phyloP scores from a whole-genome alignment of 1,140 invertebrate genomes.

The Onthophagus taurus region DNA sequence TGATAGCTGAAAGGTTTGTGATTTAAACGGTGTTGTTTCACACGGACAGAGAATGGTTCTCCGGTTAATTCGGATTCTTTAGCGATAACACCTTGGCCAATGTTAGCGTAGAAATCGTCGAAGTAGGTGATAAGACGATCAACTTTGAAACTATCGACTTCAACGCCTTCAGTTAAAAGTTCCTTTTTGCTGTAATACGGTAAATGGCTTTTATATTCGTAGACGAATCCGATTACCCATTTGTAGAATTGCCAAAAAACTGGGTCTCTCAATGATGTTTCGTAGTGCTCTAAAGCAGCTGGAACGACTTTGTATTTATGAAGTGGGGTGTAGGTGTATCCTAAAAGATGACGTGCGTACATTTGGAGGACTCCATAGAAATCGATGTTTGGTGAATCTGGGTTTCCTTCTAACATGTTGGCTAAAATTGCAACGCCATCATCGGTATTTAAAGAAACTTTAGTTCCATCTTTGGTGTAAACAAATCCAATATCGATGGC shows the following conservation, averaged over 20 bases:
- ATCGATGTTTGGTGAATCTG: not conserved
- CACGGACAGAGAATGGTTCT: slow-evolving; percentile 31
- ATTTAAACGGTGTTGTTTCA: slow-evolving; percentile 42
- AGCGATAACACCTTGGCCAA: slow-evolving; percentile 51
- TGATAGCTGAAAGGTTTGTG: slow-evolving; percentile 56
- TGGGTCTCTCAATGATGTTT: slow-evolving; percentile 56
- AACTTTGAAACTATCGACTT: slow-evolving; percentile 50
- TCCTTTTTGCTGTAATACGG: slow-evolving; percentile 50
- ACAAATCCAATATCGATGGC: slow-evolving; percentile 53
- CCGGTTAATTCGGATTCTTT: slow-evolving; percentile 17
- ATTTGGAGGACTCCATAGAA: not conserved
- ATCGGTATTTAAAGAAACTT: not conserved
- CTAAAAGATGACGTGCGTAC: not conserved
- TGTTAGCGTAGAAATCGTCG: slow-evolving; percentile 57
- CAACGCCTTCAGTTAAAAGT: slow-evolving; percentile 48
- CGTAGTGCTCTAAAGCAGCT: slow-evolving; percentile 33
- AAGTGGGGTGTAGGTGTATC: not conserved
- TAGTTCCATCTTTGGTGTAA: slow-evolving; percentile 23
- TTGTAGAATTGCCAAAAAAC: slow-evolving; percentile 54
- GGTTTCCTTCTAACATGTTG: not conserved
- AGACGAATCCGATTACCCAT: slow-evolving; percentile 42
- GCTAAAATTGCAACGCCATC: not conserved
- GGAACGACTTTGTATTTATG: not conserved
- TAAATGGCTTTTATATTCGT: slow-evolving; percentile 32
- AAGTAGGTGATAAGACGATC: slow-evolving; percentile 62